Conservation (phyloP, 2,888 invertebrate species). For the Ornithoptera alexandrae region DNA sequence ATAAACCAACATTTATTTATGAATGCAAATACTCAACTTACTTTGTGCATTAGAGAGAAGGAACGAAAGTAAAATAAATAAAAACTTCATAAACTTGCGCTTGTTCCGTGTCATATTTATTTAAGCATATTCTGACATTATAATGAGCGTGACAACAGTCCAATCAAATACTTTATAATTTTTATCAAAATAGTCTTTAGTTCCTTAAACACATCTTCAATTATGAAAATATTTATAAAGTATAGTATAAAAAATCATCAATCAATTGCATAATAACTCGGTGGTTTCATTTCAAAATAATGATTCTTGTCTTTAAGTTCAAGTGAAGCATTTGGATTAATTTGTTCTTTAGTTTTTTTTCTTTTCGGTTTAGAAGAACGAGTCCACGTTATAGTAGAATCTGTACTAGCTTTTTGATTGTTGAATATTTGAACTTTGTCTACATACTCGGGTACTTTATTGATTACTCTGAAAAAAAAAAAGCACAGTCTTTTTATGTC, state of each 20-base stretch:
- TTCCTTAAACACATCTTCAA: not conserved
- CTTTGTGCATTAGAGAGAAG: slow-evolving; percentile 7
- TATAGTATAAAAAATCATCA: slow-evolving; percentile 12
- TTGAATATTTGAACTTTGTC: slow-evolving; percentile 24
- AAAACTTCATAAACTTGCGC: slow-evolving; percentile 4
- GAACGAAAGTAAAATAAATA: slow-evolving; percentile 13
- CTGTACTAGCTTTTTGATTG: slow-evolving; percentile 39
- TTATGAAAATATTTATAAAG: not conserved
- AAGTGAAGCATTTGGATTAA: slow-evolving; percentile 18
- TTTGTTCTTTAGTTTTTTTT: slow-evolving; percentile 35
- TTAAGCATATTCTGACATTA: slow-evolving; percentile 10
- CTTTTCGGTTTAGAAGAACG: slow-evolving; percentile 50
- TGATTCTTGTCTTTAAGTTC: slow-evolving; percentile 33
- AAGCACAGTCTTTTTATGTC: not conserved
- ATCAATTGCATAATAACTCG: slow-evolving; percentile 38
- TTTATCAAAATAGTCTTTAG: not conserved
- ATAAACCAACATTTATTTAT: not conserved
- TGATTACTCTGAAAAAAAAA: slow-evolving; percentile 38
- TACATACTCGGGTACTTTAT: slow-evolving; percentile 21
- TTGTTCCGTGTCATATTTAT: slow-evolving; percentile 19
- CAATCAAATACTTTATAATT: not conserved
- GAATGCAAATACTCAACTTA: slow-evolving; percentile 11
- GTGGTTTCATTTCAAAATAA: slow-evolving; percentile 21
- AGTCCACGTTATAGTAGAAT: slow-evolving; percentile 62
- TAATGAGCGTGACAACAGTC: not conserved